Base-by-base conservation (phyloP, 2,888 invertebrate genomes). In the Lasioglossum oenotherae region DNA sequence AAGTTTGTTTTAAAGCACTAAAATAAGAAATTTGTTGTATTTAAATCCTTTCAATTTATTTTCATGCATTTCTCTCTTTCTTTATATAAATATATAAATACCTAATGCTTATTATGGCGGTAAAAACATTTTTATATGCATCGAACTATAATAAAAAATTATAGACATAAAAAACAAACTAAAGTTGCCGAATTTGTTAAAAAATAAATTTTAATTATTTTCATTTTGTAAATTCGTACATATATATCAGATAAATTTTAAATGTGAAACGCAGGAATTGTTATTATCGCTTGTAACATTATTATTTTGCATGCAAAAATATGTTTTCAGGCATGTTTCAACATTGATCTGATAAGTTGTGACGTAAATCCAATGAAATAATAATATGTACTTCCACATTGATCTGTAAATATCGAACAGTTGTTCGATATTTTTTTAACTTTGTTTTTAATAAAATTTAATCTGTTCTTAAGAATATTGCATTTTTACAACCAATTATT, bases 271-370 rank as follows among this genome's bases (percentile, higher is more conserved):
- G 4, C 57, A 57, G 10, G 53, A n/a, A 53, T 10, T 23, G 10
- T 53, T 53, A n/a, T 10, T 53, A 53, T 53, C 10, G n/a, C 53
- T 53, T 53, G 3, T 31, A 64, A 35, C 31, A 38, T 69, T n/a
- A 41, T 41, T 41, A 71, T 71, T n/a, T 71, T 41, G 41, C 38
- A n/a, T n/a, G 35, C 10, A 71, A 41, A 72, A 72, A 69, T 74
- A 73, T 79, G 41, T 81, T 78, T 78, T 44, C 38, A 49, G 73
- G 27, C 69, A 60, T 71, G 19, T 75, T 78, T 78, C 14, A 64
- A 27, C n/a, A 57, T 38, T 6, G 49, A 4, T 23, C 27, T 23
- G 14, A 74, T 69, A 53, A 78, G 74, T 44, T 27, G 31, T 80
- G 72, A 80, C 69, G 73, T 67, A 78, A 76, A 71, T 60, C 3